Evolutionary conservation across 1,140 invertebrate species (phyloP).

Genomic region (Nephotettix cincticeps): DNA sequence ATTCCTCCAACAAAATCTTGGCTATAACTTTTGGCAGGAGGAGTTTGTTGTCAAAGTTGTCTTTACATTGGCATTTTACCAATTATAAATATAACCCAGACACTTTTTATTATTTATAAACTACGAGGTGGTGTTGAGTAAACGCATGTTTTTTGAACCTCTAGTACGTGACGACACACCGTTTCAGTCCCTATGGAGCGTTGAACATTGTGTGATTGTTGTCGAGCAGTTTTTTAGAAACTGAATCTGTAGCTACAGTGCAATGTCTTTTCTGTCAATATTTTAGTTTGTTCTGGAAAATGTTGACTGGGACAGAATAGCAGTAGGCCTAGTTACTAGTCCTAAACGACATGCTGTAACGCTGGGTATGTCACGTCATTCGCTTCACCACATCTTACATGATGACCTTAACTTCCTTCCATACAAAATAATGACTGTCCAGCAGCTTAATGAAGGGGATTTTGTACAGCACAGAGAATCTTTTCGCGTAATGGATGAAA

Average conservation of each 20-base stretch:
- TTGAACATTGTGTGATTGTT: conserved; percentile 13
- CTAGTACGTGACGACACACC: background rate
- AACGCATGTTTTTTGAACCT: conserved; percentile 2
- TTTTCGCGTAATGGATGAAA: background rate
- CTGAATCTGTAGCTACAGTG: conserved; percentile 1
- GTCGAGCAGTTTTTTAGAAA: conserved; percentile 14
- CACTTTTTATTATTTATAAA: no score
- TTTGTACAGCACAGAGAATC: background rate
- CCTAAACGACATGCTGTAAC: conserved; percentile 7
- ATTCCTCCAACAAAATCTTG: no score
- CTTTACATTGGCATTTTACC: no score
- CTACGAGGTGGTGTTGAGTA: background rate
- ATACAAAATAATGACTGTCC: background rate
- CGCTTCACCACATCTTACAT: no score
- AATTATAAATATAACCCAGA: no score
- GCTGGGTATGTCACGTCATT: no score
- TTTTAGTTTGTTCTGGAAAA: no score
- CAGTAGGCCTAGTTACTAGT: no score
- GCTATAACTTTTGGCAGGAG: no score
- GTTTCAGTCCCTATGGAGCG: conserved; percentile 29
- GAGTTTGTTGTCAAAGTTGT: no score
- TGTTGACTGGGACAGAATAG: no score
- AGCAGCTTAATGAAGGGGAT: no score
- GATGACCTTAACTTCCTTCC: background rate
- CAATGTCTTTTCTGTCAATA: background rate